These are phyloP conservation scores for Xylocampa areola DNA, from an alignment of 2,888 invertebrate genomes.

Conservation along the genomic window DNA sequence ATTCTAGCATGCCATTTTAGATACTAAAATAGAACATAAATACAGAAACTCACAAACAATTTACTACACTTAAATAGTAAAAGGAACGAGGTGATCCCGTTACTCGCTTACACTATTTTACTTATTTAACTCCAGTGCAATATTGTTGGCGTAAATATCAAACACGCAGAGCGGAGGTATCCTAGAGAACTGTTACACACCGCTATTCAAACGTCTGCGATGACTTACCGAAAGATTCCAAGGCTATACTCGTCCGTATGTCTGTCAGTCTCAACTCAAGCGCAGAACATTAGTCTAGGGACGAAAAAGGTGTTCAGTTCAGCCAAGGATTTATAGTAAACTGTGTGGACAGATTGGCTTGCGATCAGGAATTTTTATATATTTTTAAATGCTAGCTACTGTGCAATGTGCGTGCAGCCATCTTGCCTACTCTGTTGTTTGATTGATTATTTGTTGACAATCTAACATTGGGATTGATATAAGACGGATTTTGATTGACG, in stretches of 20 bases:
- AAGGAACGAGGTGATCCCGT: slow-evolving; percentile 37
- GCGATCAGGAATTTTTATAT: slow-evolving; percentile 11
- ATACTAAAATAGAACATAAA: slow-evolving; percentile 18
- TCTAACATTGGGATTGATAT: neutral
- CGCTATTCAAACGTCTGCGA: slow-evolving; percentile 49
- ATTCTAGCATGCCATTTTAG: neutral
- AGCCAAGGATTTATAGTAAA: slow-evolving; percentile 34
- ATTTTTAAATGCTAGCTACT: slow-evolving; percentile 19
- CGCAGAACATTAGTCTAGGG: slow-evolving; percentile 25
- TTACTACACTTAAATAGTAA: slow-evolving; percentile 20
- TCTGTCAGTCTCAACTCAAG: slow-evolving; percentile 17
- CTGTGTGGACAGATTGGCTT: slow-evolving; percentile 10
- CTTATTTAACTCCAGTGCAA: slow-evolving; percentile 39
- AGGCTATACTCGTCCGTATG: slow-evolving; percentile 5
- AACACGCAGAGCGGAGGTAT: slow-evolving; percentile 28
- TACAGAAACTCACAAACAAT: slow-evolving; percentile 2
- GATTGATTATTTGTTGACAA: neutral
- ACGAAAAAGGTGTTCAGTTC: slow-evolving; percentile 42
- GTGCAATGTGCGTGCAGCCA: neutral
- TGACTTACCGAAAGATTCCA: slow-evolving; percentile 26
- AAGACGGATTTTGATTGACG: neutral
- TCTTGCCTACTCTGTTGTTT: neutral
- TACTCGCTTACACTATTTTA: slow-evolving; percentile 47
- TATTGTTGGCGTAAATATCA: slow-evolving; percentile 49
- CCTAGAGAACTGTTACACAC: slow-evolving; percentile 40